Conservation (phyloP, 2,797 vertebrate species). For the Clarias laeviceps region DNA sequence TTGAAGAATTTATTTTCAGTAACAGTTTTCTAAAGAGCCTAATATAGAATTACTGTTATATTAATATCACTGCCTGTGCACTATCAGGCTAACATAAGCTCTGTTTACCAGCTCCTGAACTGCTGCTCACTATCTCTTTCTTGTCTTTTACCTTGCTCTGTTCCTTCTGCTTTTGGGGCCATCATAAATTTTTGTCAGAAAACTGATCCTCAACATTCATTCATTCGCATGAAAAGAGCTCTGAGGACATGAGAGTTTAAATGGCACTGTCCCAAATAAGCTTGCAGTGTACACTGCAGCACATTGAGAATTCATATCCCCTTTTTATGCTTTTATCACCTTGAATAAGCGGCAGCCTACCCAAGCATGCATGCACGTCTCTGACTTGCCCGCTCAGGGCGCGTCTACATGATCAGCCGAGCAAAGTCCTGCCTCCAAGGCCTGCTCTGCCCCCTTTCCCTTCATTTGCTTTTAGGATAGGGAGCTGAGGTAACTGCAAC, state of each 20-base stretch:
- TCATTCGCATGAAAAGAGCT: slow-evolving; percentile 68
- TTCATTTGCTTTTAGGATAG: slow-evolving; percentile 50
- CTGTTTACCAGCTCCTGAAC: slow-evolving; percentile 43
- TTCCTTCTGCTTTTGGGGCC: slow-evolving; percentile 36
- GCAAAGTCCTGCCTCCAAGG: slow-evolving; percentile 62
- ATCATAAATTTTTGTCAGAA: slow-evolving; percentile 50
- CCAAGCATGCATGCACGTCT: slow-evolving; percentile 65
- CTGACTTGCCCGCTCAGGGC: slow-evolving; percentile 67
- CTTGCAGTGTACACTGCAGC: slow-evolving; percentile 71
- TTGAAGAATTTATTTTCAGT: slow-evolving; percentile 15
- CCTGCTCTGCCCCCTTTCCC: slow-evolving; percentile 30
- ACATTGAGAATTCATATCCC: slow-evolving; percentile 78
- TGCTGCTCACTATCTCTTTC: slow-evolving; percentile 16
- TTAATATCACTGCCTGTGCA: slow-evolving; percentile 18
- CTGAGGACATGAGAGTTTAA: slow-evolving; percentile 58
- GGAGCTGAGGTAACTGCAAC: slow-evolving; percentile 31
- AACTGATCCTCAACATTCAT: slow-evolving; percentile 59
- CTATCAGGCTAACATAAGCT: slow-evolving; percentile 38
- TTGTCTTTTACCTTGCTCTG: slow-evolving; percentile 30
- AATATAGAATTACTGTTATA: slow-evolving; percentile 35
- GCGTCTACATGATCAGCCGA: slow-evolving; percentile 64
- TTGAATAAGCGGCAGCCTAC: slow-evolving; percentile 68
- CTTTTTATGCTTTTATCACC: slow-evolving; percentile 85
- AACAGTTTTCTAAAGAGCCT: slow-evolving; percentile 16
- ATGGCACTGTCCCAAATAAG: slow-evolving; percentile 70